phyloP scores from a whole-genome alignment of 1,140 invertebrate genomes.

The Zaprionus lachaisei region DNA sequence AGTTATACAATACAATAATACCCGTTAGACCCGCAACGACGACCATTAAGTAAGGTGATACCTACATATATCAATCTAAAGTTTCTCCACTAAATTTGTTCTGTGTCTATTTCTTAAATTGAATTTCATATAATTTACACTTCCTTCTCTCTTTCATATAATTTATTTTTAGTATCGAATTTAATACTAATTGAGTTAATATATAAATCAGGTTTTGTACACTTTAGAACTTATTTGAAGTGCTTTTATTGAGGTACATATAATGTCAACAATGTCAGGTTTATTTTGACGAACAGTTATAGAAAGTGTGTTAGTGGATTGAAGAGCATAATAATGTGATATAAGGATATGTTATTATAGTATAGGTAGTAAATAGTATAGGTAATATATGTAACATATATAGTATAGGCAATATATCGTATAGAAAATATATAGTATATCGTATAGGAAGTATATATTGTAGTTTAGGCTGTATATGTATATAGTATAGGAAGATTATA shows the following conservation, averaged over 20 bases:
- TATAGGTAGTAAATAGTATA: too few species aligned
- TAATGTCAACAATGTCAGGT: background rate
- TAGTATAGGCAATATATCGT: too few species aligned
- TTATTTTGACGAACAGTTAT: background rate
- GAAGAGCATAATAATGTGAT: background rate
- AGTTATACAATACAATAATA: conserved; percentile 73
- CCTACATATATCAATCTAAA: background rate
- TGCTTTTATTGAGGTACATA: background rate
- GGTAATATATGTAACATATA: too few species aligned
- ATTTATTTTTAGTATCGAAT: background rate
- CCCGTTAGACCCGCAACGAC: conserved; percentile 23
- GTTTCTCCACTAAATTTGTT: background rate
- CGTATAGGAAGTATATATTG: too few species aligned
- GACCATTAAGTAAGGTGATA: conserved; percentile 25
- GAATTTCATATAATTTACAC: background rate
- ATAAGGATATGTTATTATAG: background rate
- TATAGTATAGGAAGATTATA: too few species aligned
- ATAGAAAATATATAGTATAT: too few species aligned
- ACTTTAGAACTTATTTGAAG: background rate
- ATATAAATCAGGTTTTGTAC: background rate
- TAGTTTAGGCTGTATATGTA: too few species aligned
- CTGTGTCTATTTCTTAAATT: too few species aligned
- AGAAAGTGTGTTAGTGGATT: background rate
- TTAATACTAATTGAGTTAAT: background rate
- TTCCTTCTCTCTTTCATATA: too few species aligned